Evolutionary conservation across 2,113 vertebrate species (phyloP).

Genomic region (Platycercus adscitus): DNA sequence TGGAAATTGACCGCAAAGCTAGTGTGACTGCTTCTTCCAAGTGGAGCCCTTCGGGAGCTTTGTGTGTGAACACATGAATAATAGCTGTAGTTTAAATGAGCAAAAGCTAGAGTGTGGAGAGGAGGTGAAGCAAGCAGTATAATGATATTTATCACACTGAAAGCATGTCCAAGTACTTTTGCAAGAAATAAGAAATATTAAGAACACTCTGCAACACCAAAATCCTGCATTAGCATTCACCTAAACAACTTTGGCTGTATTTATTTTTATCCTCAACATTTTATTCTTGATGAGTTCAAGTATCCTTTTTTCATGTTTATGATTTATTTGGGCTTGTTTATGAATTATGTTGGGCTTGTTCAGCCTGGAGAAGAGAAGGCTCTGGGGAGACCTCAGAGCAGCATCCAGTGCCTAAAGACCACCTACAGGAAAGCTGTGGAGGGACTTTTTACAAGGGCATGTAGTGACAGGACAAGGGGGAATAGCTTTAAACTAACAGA

Average conservation of each 20-base stretch:
- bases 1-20: not conserved
- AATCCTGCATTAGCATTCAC: not conserved
- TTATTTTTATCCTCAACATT: not conserved
- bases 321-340: not conserved
- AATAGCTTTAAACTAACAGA: not conserved
- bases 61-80: not conserved
- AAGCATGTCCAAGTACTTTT: not conserved
- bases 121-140: not conserved
- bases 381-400: not conserved
- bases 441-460: not conserved
- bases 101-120: not conserved
- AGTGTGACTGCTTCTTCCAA: not conserved
- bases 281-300: not conserved
- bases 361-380: not conserved
- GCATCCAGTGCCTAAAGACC: not conserved
- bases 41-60: not conserved
- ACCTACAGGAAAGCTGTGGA: not conserved
- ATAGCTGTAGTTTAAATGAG: not conserved
- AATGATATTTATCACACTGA: not conserved
- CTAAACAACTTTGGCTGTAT: not conserved
- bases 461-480: not conserved
- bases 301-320: not conserved
- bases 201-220: not conserved
- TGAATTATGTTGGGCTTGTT: not conserved
- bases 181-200: not conserved